Conservation (phyloP, 35 echinoderm and acorn worm species). For the Stichopus chloronotus region DNA sequence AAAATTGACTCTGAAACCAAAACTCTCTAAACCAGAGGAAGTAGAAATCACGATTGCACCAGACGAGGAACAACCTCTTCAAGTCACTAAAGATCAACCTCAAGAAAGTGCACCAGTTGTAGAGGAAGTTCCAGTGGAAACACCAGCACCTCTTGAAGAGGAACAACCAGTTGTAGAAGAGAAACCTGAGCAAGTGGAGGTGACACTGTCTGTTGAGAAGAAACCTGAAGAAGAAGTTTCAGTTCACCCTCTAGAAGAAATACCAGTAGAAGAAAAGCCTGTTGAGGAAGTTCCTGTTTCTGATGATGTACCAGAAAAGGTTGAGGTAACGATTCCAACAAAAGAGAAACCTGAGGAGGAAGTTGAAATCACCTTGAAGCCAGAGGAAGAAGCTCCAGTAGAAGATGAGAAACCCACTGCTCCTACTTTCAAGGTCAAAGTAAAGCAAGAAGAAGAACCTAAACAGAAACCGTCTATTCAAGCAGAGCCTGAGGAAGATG, state of each 20-base stretch:
- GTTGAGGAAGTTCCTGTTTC: slow-evolving; percentile 24
- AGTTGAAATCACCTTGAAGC: background rate
- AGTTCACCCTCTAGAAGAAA: background rate
- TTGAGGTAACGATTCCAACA: slow-evolving; percentile 18
- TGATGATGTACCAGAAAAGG: background rate
- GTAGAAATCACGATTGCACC: slow-evolving; percentile 33
- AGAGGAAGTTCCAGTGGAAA: slow-evolving; percentile 18
- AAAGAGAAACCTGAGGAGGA: background rate
- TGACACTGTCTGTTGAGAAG: slow-evolving; percentile 11
- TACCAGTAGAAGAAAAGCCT: slow-evolving; percentile 10
- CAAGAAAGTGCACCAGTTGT: slow-evolving; percentile 23
- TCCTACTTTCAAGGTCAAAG: slow-evolving; percentile 16
- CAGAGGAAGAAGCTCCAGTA: slow-evolving; percentile 45
- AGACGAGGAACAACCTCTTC: slow-evolving; percentile 45
- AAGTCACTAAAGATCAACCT: slow-evolving; percentile 16
- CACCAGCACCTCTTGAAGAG: slow-evolving; percentile 42
- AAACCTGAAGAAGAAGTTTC: slow-evolving; percentile 18
- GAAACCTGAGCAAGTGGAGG: slow-evolving; percentile 47
- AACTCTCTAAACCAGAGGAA: slow-evolving; percentile 46
- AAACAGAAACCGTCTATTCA: slow-evolving; percentile 58
- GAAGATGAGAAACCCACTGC: background rate
- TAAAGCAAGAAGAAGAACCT: slow-evolving; percentile 41
- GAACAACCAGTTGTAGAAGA: slow-evolving; percentile 27
- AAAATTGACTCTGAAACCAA: slow-evolving; percentile 42
- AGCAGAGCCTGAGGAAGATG: slow-evolving; percentile 48